Conservation (phyloP, 2,888 invertebrate species). For the Dromius quadrimaculatus region DNA sequence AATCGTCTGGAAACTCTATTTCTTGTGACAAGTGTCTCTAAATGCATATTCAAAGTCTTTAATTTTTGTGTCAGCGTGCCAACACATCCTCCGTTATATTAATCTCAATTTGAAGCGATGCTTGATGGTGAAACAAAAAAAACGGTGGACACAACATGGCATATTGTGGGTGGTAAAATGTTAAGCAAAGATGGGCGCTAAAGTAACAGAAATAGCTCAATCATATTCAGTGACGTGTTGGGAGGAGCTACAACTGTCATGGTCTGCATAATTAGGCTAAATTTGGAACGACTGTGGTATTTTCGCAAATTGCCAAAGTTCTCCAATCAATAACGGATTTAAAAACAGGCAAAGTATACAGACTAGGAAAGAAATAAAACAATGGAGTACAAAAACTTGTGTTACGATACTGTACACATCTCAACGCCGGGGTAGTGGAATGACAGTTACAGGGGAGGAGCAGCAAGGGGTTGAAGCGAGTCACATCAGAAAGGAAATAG, state of each 20-base stretch:
- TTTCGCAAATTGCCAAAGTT: constrained; percentile 31
- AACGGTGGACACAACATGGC: constrained; percentile 1
- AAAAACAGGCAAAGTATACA: constrained; percentile 32
- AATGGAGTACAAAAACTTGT: constrained; percentile 34
- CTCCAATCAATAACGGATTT: constrained; percentile 30
- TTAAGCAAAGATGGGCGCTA: background rate
- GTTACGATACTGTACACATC: constrained; percentile 47
- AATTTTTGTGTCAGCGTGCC: constrained; percentile 22
- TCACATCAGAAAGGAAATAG: constrained; percentile 72
- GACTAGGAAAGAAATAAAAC: constrained; percentile 36
- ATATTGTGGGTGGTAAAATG: background rate
- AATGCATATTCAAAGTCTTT: no score
- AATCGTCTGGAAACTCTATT: no score
- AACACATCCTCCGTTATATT: constrained; percentile 27
- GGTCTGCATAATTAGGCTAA: no score
- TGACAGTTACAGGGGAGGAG: constrained; percentile 5
- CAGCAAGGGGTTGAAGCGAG: constrained; percentile 57
- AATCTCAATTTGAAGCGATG: constrained; percentile 34
- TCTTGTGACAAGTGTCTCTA: no score
- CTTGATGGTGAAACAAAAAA: background rate
- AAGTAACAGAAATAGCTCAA: constrained; percentile 5
- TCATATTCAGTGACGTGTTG: constrained; percentile 5
- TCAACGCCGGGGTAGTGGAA: constrained; percentile 31
- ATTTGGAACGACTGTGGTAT: no score
- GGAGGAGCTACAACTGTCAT: constrained; percentile 8